phyloP scores from a whole-genome alignment of 2,113 vertebrate genomes.

The Carassius gibelio region DNA sequence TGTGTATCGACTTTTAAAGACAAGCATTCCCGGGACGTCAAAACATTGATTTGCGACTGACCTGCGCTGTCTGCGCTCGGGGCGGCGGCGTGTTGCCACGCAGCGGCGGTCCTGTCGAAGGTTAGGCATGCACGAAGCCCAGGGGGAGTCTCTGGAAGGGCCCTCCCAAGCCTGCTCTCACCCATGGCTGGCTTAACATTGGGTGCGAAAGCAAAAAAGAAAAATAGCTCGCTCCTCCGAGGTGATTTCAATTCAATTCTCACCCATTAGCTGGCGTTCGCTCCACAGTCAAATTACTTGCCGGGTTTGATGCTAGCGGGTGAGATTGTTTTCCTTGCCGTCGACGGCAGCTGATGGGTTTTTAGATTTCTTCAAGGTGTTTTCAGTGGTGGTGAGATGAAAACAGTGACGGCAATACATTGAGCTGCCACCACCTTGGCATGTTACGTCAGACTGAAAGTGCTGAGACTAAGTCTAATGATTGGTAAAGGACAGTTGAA shows the following conservation, averaged over 20 bases:
- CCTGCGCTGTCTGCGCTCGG: conserved; percentile 63
- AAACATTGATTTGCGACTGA: conserved; percentile 83
- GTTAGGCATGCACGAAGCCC: conserved; percentile 77
- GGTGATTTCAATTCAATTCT: conserved; percentile 99
- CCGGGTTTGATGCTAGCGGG: conserved; percentile 54
- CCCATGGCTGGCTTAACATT: conserved; percentile 57
- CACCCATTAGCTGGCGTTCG: conserved; percentile 90
- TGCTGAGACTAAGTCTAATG: neutral
- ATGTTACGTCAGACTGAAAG: neutral
- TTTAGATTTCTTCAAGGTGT: conserved; percentile 8
- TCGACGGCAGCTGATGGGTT: neutral
- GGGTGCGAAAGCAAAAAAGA: conserved; percentile 79
- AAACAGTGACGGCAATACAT: neutral
- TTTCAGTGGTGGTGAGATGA: conserved; percentile 12
- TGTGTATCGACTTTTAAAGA: conserved; percentile 78
- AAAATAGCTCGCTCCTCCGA: conserved; percentile 87
- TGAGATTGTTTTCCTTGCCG: conserved; percentile 37
- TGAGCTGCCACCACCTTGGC: conserved; percentile 10
- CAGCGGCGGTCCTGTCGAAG: conserved; percentile 72
- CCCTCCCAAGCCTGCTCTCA: conserved; percentile 60
- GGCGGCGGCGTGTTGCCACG: conserved; percentile 65
- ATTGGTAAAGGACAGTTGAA: neutral
- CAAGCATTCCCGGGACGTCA: conserved; percentile 80
- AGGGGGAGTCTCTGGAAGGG: conserved; percentile 73
- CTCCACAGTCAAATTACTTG: conserved; percentile 78